Percentiles rank a stretch among this genome's conserved stretches.
phyloP scores from a whole-genome alignment of 1,140 invertebrate species.

The Heliconius melpomene region DNA sequence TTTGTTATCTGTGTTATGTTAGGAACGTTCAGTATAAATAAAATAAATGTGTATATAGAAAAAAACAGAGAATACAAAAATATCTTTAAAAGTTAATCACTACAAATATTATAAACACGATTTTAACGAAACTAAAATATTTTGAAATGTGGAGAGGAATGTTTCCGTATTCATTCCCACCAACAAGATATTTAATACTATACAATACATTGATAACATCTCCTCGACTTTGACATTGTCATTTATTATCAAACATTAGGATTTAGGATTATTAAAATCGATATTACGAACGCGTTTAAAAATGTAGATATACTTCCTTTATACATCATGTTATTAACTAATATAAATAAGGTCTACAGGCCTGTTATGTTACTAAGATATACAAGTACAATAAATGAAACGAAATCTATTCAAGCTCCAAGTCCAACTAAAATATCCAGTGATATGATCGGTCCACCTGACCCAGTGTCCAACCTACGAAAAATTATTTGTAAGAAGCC shows the following conservation, averaged over 20 bases:
- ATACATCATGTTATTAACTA: constrained; percentile 19
- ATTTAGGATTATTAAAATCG: background rate
- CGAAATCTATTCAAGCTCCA: constrained; percentile 59
- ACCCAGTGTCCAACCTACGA: constrained; percentile 89
- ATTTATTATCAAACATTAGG: constrained; percentile 17
- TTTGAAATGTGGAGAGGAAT: background rate
- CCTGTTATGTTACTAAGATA: constrained; percentile 11
- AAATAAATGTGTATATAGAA: background rate
- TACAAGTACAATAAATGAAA: constrained; percentile 52
- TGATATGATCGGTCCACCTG: constrained; percentile 88
- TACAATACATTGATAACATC: background rate
- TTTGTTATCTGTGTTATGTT: background rate
- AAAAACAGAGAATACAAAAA: background rate
- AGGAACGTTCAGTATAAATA: background rate
- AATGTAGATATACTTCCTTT: constrained; percentile 11
- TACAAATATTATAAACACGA: background rate
- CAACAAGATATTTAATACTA: background rate
- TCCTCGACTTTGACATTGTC: constrained; percentile 21
- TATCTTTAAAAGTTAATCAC: background rate
- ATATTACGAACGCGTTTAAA: constrained; percentile 7
- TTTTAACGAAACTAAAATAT: background rate
- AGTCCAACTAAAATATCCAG: constrained; percentile 65
- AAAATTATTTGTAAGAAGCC: constrained; percentile 85
- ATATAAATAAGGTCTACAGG: constrained; percentile 20
- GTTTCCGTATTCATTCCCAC: background rate